Base-by-base conservation (phyloP, 2,797 vertebrate genomes). In the Ceryle rudis region DNA sequence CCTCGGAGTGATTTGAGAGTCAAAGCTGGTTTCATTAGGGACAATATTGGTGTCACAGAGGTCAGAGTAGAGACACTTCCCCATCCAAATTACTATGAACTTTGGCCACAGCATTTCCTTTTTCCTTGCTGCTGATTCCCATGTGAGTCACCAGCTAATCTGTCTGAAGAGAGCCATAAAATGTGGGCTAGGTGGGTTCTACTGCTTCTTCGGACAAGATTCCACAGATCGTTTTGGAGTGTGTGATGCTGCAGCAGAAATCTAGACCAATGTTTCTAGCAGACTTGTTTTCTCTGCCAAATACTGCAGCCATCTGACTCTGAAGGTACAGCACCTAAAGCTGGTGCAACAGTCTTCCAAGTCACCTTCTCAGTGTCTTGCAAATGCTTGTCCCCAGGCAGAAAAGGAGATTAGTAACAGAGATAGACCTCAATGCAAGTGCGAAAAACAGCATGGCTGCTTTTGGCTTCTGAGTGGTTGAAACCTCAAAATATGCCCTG, bases 191-290 rank as follows among this genome's bases (percentile, higher is more conserved):
- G 33, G 41, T 81, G 42, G 25, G 37, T 90, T 78, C 65, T 70
- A 33, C 47, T 67, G 26, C 79, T 83, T 41, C 61, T 84, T 71
- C 2, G 0, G 20, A 41, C 0, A 0, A 58, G 44, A 74, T 75
- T 89, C 60, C 72, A 80, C 17, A 28, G 51, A 47, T 55, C 70
- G 8, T 82, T 81, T 47, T 33, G 46, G 33, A 86, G 39, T 0
- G 0, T 0, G 0, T 55, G 62, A 52, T 79, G 64, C 49, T 71
- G 71, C 0, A 0, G 12, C 1, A 1, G 73, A 46, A 62, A 82
- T 72, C 62, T 89, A 72, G 84, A 69, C 29, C 78, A n/a, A 14
- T 55, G 61, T 72, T 86, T 80, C 73, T 71, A 72, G 31, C 71
- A 71, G 81, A 75, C 55, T 2, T 66, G n/a, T 25, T 83, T 94